Conservation (phyloP, 2,797 vertebrate species). For the Anguilla megastoma region DNA sequence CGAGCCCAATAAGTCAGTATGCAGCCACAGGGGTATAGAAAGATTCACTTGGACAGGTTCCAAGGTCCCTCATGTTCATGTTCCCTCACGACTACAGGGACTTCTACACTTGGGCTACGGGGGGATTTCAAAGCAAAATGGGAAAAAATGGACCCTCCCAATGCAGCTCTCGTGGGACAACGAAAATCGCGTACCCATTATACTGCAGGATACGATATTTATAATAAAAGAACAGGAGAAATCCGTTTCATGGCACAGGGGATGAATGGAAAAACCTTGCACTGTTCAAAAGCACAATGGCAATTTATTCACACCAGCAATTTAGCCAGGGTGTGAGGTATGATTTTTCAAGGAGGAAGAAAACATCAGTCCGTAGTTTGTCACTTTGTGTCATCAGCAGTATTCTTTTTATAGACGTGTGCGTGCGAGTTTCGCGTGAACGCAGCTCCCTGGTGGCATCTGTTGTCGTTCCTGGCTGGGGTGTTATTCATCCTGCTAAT, state of each 20-base stretch:
- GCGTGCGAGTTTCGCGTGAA: slow-evolving; percentile 12
- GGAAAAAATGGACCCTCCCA: background rate
- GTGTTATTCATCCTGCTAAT: slow-evolving; percentile 41
- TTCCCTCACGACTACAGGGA: background rate
- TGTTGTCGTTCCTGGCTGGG: slow-evolving; percentile 24
- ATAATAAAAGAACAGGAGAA: background rate
- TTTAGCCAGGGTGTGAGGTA: background rate
- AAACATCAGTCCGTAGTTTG: slow-evolving; percentile 13
- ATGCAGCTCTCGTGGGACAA: background rate
- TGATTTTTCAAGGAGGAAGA: background rate
- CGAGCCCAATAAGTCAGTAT: background rate
- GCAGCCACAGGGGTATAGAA: background rate
- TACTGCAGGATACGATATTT: too few relatives aligned
- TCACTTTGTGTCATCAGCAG: slow-evolving; percentile 4
- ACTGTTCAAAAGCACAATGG: slow-evolving; percentile 3
- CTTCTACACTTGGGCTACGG: background rate
- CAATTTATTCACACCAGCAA: slow-evolving; percentile 23
- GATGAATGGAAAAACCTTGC: background rate
- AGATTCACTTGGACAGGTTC: background rate
- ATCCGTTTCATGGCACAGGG: background rate
- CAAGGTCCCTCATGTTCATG: too few relatives aligned
- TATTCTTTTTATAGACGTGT: slow-evolving; percentile 6
- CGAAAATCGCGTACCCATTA: background rate
- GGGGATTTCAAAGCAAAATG: background rate
- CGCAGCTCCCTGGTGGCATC: slow-evolving; percentile 15